These are phyloP conservation scores for Thaumetopoea pityocampa DNA, from an alignment of 1,140 invertebrate species.

Conservation along the genomic window DNA sequence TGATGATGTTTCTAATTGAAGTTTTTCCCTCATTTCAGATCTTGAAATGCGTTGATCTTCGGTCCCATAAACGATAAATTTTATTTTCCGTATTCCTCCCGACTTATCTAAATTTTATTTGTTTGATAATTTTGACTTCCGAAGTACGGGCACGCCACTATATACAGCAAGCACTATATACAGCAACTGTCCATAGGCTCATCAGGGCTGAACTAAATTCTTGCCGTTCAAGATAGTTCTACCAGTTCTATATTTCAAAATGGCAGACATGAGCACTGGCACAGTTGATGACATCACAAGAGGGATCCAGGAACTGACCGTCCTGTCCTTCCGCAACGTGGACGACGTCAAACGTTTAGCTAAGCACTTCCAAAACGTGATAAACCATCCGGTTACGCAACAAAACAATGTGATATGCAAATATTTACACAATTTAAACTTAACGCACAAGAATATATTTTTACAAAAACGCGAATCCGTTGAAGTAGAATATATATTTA, in stretches of 20 bases:
- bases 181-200: not conserved
- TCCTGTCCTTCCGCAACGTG: slow-evolving; percentile 55
- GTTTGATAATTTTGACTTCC: slow-evolving; percentile 11
- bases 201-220: not conserved
- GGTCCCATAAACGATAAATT: slow-evolving; percentile 32
- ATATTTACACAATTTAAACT: slow-evolving; percentile 48
- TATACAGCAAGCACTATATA: not conserved
- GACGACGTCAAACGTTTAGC: slow-evolving; percentile 56
- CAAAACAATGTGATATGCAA: slow-evolving; percentile 31
- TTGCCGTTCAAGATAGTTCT: slow-evolving; percentile 8
- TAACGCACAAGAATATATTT: slow-evolving; percentile 51
- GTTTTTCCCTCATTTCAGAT: slow-evolving; percentile 48
- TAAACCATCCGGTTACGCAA: slow-evolving; percentile 49
- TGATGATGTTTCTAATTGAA: slow-evolving; percentile 3
- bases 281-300: slow-evolving; percentile 38
- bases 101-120: slow-evolving; percentile 16
- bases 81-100: slow-evolving; percentile 23
- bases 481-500: slow-evolving; percentile 67
- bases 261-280: slow-evolving; percentile 29
- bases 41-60: slow-evolving; percentile 70
- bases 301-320: slow-evolving; percentile 40
- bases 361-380: slow-evolving; percentile 49
- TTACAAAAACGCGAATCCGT: slow-evolving; percentile 48
- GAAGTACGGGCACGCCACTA: slow-evolving; percentile 47
- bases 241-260: slow-evolving; percentile 14